Percentiles rank a stretch among this genome's conserved stretches.
These are phyloP conservation scores for Cheumatopsyche charites DNA, from an alignment of 1,140 invertebrate species.

Conservation along the genomic window DNA sequence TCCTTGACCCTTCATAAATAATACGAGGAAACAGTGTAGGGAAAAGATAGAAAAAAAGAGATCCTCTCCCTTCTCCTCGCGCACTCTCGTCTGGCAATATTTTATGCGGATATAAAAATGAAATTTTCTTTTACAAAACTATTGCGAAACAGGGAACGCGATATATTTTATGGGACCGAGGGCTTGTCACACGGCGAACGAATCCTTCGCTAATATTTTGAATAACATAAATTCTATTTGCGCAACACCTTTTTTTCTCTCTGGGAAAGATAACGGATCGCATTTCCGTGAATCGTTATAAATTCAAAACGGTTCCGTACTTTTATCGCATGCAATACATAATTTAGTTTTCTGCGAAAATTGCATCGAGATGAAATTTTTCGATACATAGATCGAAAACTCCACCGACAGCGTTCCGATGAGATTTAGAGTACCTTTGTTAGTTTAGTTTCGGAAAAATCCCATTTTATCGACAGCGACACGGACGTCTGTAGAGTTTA, in stretches of 20 bases:
- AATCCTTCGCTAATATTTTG: too few species aligned
- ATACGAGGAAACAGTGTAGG: constrained; percentile 33
- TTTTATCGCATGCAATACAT: too few species aligned
- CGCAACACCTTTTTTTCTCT: too few species aligned
- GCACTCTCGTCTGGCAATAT: constrained; percentile 28
- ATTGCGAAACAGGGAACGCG: constrained; percentile 36
- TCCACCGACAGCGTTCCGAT: too few species aligned
- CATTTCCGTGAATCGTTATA: too few species aligned
- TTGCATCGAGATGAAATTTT: too few species aligned
- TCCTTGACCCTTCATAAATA: constrained; percentile 43
- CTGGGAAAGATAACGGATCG: too few species aligned
- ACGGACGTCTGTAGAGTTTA: background rate
- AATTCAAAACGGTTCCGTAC: too few species aligned
- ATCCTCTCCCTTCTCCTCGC: background rate
- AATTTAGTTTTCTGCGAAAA: too few species aligned
- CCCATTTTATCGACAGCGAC: background rate
- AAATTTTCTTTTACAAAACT: constrained; percentile 38
- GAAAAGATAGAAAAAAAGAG: constrained; percentile 4
- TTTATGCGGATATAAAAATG: constrained; percentile 37
- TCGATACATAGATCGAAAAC: too few species aligned
- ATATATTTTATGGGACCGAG: constrained; percentile 33
- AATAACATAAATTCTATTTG: too few species aligned
- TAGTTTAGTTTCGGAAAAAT: background rate
- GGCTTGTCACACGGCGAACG: constrained; percentile 5
- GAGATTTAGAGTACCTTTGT: too few species aligned